Evolutionary conservation across 1,140 invertebrate genomes (phyloP), one percentile per base, ranked within the genome.

Genomic region (Gerris buenoi): DNA sequence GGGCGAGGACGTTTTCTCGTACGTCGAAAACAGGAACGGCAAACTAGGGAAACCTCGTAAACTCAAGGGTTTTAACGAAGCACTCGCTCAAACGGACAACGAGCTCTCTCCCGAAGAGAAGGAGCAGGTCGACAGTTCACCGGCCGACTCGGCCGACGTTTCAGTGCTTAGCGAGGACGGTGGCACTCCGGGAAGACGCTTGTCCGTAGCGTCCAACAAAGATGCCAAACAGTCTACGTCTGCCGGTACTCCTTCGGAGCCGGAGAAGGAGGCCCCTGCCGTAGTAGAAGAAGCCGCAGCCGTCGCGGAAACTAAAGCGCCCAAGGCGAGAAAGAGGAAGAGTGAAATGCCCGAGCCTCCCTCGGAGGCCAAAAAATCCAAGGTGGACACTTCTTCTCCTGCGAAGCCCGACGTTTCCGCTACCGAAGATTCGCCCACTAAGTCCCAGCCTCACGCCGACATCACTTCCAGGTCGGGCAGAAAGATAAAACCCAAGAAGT

Each of bases 401-500:
- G 46, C 29, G 22, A 25, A 18, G 57, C 18, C 64, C 13, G 33
- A 46, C 33, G 18, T 18, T 5, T 10, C 23, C 25, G 58, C 25
- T 29, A 27, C 22, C 58, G 26, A 61, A 28, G 59, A 63, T 27
- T n/a, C 62, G 15, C 18, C 3, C 1, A 3, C 22, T 25, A 65
- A 56, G 27, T n/a, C 26, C 1, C 1, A 27, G 22, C 33, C 65
- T 56, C 64, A 67, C 25, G 25, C 67, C 3, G 85, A 88, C 74
- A 76, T 85, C 18, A 81, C 85, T 2, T 88, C 86, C 74, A 82
- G 87, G 26, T 88, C 87, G 74, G 86, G 86, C 0, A 80, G 88
- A 27, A 89, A 88, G 77, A 86, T 89, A 67, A 86, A 87, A 73
- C 85, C 84, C 0, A 88, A 88, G 74, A 79, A 72, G 66, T 72